Base-by-base conservation (phyloP, 2,113 vertebrate genomes). In the Macaca mulatta region DNA sequence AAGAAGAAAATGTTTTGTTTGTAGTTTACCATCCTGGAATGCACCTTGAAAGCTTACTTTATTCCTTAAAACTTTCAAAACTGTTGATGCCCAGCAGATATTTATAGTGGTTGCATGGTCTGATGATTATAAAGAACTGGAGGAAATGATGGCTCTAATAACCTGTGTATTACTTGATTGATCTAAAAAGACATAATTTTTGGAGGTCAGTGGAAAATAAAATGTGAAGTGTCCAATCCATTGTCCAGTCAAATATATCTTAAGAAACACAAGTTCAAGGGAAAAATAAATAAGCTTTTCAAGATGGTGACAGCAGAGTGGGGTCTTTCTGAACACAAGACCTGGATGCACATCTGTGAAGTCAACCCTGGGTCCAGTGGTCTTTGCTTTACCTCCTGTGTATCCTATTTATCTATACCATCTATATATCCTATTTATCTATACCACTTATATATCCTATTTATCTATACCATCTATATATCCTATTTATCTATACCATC, bases 1-100 rank as follows among this genome's bases (percentile, higher is more conserved):
- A 40, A 67, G 32, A 75, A 43, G 25, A 61, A 95, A 55, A 64
- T 69, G 48, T 72, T 93, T 89, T 61, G 8, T 52, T 91, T 97
- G 10, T 23, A 55, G 10, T 12, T 86, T 69, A 59, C 3, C 20
- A 1, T 81, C 16, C 17, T 78, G 67, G 13, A 38, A 69, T 17
- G 57, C 55, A 80, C 40, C 1, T 67, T 82, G 8, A 23, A 93
- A 69, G 6, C 4, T 94, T 74, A 69, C 50, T 50, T 70, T 22
- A 70, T 32, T 80, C 11, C 8, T 95, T 4, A n/a, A 40, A 78
- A 43, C 18, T 72, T 77, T 70, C 69, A 32, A 38, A 97, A 12
- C n/a, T 67, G 38, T 52, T 85, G 17, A 40, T 50, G 3, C 3
- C 55, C 18, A 87, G 1, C n/a, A 50, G 43, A 38, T 22, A 67